Percentiles rank a stretch among this genome's conserved stretches.
Conservation (phyloP, 2,888 invertebrate species). For the Barypeithes pellucidus region DNA sequence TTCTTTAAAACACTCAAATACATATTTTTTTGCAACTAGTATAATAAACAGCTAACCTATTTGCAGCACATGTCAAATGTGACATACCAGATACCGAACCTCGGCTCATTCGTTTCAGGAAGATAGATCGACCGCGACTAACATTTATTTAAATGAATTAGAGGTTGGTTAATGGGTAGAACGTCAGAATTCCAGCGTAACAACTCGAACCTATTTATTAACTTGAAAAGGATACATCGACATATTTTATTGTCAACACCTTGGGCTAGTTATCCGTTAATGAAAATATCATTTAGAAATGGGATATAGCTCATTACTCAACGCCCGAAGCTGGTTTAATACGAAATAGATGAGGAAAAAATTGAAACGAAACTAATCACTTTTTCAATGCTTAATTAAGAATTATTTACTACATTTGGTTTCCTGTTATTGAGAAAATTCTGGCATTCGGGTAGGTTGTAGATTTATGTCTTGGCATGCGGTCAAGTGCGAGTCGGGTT, state of each 20-base stretch:
- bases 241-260: slow-evolving; percentile 31
- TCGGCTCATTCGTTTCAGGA: neutral
- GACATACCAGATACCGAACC: neutral
- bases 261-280: slow-evolving; percentile 28
- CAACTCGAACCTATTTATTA: slow-evolving; percentile 20
- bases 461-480: neutral
- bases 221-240: slow-evolving; percentile 23
- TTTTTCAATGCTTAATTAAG: slow-evolving; percentile 19
- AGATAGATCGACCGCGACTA: neutral
- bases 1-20: no score
- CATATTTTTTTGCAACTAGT: no score
- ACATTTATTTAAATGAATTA: neutral
- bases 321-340: slow-evolving; percentile 6
- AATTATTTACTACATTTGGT: slow-evolving; percentile 1
- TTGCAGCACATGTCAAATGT: neutral
- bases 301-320: slow-evolving; percentile 15
- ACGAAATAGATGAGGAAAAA: slow-evolving; percentile 3
- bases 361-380: slow-evolving; percentile 1
- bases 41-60: no score
- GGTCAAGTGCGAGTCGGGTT: no score
- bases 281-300: slow-evolving; percentile 32
- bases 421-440: slow-evolving; percentile 3
- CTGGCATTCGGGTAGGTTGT: neutral
- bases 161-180: neutral
- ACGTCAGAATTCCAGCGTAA: slow-evolving; percentile 19